Conservation (phyloP, 2,797 vertebrate species). For the Siniperca undulata region DNA sequence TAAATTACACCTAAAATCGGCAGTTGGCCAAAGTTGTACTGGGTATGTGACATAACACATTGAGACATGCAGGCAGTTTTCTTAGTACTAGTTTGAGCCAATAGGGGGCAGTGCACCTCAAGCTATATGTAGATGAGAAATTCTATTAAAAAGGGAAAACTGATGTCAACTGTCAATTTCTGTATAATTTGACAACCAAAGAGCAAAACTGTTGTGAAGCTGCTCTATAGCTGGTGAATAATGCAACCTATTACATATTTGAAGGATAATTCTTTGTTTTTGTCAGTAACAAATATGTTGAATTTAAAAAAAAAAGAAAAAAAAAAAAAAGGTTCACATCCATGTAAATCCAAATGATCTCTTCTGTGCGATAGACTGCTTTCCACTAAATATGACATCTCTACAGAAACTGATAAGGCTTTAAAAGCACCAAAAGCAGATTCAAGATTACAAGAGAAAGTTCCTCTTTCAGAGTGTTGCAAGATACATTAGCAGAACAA, state of each 20-base stretch:
- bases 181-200: not conserved
- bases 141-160: not conserved
- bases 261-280: not conserved
- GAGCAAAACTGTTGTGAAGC: not conserved
- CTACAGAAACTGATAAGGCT: not conserved
- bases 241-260: not conserved
- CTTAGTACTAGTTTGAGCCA: slow-evolving; percentile 22
- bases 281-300: not conserved
- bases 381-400: not conserved
- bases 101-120: slow-evolving; percentile 61
- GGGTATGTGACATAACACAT: not conserved
- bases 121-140: slow-evolving; percentile 10
- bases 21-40: not conserved
- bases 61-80: not conserved
- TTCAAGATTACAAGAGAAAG: not conserved
- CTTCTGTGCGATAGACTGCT: not conserved
- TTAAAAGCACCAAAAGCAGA: not conserved
- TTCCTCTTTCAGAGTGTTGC: slow-evolving; percentile 12
- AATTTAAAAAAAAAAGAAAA: not conserved
- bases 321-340: not conserved
- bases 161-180: not conserved
- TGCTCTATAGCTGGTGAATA: not conserved
- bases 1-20: not conserved
- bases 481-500: not conserved
- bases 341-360: not conserved